Percentiles rank a stretch among this genome's conserved stretches.
These are phyloP conservation scores for Bombus haemorrhoidalis DNA, from an alignment of 1,140 invertebrate species.

Conservation along the genomic window DNA sequence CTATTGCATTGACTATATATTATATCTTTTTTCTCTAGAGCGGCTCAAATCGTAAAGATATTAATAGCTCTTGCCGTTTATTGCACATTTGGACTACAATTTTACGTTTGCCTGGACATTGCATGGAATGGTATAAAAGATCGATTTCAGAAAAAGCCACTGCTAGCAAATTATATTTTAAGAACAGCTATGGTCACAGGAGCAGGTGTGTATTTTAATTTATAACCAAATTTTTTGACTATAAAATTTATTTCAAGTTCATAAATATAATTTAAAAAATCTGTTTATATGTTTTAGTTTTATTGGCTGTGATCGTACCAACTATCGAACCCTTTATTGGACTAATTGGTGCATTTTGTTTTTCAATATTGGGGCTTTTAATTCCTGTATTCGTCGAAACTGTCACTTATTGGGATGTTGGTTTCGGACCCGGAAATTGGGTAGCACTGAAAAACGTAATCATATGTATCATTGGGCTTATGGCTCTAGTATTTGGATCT, in stretches of 20 bases:
- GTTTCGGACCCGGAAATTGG: conserved; percentile 88
- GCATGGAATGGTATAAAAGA: conserved; percentile 89
- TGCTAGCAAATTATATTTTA: conserved; percentile 89
- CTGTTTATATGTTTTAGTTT: conserved; percentile 84
- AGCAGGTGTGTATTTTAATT: conserved; percentile 82
- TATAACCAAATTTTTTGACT: not conserved
- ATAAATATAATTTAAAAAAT: not conserved
- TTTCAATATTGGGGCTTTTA: conserved; percentile 95
- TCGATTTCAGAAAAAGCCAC: conserved; percentile 86
- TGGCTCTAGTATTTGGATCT: conserved; percentile 91
- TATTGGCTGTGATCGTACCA: conserved; percentile 93
- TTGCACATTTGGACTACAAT: conserved; percentile 97
- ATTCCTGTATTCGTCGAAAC: conserved; percentile 95
- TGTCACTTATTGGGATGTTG: conserved; percentile 90
- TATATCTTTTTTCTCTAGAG: conserved; percentile 82
- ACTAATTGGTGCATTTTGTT: conserved; percentile 96
- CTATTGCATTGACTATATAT: not conserved
- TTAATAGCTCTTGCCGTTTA: conserved; percentile 94
- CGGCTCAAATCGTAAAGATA: conserved; percentile 93
- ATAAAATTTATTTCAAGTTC: not conserved
- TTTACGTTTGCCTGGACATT: conserved; percentile 96
- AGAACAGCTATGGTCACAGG: conserved; percentile 85
- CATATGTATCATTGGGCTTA: conserved; percentile 88
- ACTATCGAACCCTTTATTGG: conserved; percentile 95
- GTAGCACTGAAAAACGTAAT: conserved; percentile 91